phyloP scores from a whole-genome alignment of 2,888 invertebrate genomes.

The Sesamia inferens region DNA sequence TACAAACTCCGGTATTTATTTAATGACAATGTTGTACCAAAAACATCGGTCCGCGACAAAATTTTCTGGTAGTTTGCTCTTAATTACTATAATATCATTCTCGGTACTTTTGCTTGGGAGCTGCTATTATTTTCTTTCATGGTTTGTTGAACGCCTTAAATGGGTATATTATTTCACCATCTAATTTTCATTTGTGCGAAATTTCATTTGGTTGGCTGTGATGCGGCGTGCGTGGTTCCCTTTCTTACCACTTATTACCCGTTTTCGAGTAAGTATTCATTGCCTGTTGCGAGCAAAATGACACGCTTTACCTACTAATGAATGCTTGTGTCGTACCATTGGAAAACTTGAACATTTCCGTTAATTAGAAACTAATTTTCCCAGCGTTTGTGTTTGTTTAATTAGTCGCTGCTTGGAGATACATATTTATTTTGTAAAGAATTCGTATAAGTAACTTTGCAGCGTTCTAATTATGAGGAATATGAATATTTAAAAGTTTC shows the following conservation, averaged over 20 bases:
- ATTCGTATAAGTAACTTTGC: background rate
- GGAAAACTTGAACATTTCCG: slow-evolving; percentile 68
- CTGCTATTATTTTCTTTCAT: slow-evolving; percentile 79
- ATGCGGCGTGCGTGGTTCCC: slow-evolving; percentile 43
- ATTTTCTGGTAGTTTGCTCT: slow-evolving; percentile 76
- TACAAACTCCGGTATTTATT: slow-evolving; percentile 68
- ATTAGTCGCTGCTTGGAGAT: slow-evolving; percentile 45
- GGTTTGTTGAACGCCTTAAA: slow-evolving; percentile 80
- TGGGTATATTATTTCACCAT: slow-evolving; percentile 76
- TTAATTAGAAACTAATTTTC: slow-evolving; percentile 77
- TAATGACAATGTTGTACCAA: slow-evolving; percentile 73
- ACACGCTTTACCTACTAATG: slow-evolving; percentile 75
- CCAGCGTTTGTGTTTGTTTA: slow-evolving; percentile 55
- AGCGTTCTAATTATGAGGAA: slow-evolving; percentile 3
- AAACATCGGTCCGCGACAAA: slow-evolving; percentile 78
- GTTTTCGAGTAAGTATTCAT: slow-evolving; percentile 59
- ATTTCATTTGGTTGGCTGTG: slow-evolving; percentile 71
- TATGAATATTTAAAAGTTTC: background rate
- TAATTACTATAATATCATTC: slow-evolving; percentile 83
- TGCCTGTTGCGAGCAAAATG: slow-evolving; percentile 69
- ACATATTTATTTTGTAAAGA: slow-evolving; percentile 24
- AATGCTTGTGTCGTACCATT: slow-evolving; percentile 64
- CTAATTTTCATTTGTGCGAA: slow-evolving; percentile 76
- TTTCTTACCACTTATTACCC: slow-evolving; percentile 68
- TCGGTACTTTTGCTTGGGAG: slow-evolving; percentile 62